Conservation (phyloP, 2,888 invertebrate genomes). For the Hylaea fasciaria region DNA sequence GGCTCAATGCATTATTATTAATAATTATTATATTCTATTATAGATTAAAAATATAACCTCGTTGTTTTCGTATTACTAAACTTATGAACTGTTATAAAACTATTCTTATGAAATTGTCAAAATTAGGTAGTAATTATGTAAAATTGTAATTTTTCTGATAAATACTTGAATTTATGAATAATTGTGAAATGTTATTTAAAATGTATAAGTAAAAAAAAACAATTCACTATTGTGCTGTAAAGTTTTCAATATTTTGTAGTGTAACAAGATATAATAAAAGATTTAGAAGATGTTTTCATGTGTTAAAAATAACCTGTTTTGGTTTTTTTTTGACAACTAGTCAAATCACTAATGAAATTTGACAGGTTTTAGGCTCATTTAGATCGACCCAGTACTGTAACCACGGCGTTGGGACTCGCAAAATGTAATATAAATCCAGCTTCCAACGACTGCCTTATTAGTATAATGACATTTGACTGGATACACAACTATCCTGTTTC, state of each 20-base stretch:
- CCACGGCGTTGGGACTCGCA: background rate
- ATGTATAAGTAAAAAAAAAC: conserved; percentile 17
- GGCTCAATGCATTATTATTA: conserved; percentile 71
- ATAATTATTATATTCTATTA: conserved; percentile 45
- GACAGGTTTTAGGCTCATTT: conserved; percentile 53
- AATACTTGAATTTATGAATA: conserved; percentile 14
- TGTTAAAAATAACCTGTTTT: conserved; percentile 44
- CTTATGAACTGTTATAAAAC: conserved; percentile 25
- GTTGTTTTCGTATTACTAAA: conserved; percentile 20
- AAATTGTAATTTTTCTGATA: conserved; percentile 6
- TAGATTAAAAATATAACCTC: conserved; percentile 32
- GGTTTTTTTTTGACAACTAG: conserved; percentile 75
- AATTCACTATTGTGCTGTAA: conserved; percentile 31
- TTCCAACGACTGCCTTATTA: background rate
- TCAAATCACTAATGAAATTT: conserved; percentile 72
- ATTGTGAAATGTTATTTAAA: conserved; percentile 20
- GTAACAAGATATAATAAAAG: conserved; percentile 37
- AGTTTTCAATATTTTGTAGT: conserved; percentile 36
- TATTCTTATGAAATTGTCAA: conserved; percentile 32
- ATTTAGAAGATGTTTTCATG: conserved; percentile 38
- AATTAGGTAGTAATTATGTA: conserved; percentile 27
- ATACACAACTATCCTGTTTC: conserved; percentile 9
- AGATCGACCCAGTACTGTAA: conserved; percentile 21
- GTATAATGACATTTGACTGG: background rate
- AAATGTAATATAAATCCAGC: background rate